phyloP scores from a whole-genome alignment of 2,797 vertebrate species.

The Perodicticus potto region DNA sequence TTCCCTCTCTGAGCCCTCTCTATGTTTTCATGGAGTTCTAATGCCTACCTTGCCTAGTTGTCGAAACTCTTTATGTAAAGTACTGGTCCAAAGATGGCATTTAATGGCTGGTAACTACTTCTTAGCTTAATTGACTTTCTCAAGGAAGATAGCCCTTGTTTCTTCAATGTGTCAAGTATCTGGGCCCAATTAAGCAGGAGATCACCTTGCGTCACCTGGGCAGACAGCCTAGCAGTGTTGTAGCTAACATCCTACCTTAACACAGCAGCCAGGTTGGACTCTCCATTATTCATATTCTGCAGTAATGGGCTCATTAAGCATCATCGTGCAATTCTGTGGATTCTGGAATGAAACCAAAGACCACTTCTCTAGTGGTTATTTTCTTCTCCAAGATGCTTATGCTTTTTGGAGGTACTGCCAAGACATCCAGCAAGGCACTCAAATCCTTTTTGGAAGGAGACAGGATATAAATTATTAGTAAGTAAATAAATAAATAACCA shows the following conservation, averaged over 20 bases:
- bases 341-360: conserved; percentile 60
- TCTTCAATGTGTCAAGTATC: background rate
- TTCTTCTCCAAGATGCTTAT: background rate
- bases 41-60: fast-evolving
- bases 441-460: conserved; percentile 74
- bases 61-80: background rate
- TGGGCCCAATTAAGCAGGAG: conserved; percentile 36
- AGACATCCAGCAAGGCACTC: conserved; percentile 46
- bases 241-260: background rate
- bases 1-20: background rate
- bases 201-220: background rate
- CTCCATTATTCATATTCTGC: conserved; percentile 70
- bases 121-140: background rate
- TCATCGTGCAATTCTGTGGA: fast-evolving
- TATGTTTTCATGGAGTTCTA: fast-evolving
- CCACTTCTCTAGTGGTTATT: background rate
- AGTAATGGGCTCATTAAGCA: conserved; percentile 69
- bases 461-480: conserved; percentile 80
- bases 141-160: background rate
- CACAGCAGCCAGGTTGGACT: fast-evolving
- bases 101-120: background rate
- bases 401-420: conserved; percentile 64
- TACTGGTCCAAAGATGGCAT: background rate
- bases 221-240: background rate
- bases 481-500: conserved; percentile 82